Evolutionary conservation across 2,888 invertebrate genomes (phyloP).

Genomic region (Archips crataeganus): DNA sequence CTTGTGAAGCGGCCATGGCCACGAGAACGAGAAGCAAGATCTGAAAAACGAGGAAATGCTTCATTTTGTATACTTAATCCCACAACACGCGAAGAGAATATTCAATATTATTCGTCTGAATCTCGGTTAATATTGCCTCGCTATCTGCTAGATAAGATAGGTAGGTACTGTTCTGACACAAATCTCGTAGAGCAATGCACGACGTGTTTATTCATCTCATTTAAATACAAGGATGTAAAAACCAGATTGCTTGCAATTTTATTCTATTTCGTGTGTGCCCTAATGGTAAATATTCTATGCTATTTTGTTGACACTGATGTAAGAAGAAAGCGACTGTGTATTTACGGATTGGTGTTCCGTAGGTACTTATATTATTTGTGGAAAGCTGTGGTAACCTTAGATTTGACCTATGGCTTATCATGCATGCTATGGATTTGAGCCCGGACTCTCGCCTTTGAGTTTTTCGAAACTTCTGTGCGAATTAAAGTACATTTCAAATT

Average conservation of each 20-base stretch:
- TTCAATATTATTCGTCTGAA: conserved; percentile 1
- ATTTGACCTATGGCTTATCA: too few species aligned
- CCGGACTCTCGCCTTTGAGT: too few species aligned
- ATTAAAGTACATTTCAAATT: too few species aligned
- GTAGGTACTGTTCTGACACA: neutral
- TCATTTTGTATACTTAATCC: conserved; percentile 42
- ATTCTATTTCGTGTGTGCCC: conserved; percentile 11
- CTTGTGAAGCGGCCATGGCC: conserved; percentile 56
- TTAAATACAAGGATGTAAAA: conserved; percentile 4
- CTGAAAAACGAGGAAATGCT: conserved; percentile 54
- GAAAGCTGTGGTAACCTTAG: too few species aligned
- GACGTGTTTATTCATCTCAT: conserved; percentile 8
- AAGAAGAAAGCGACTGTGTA: neutral
- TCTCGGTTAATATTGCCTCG: conserved; percentile 9
- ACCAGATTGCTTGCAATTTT: conserved; percentile 24
- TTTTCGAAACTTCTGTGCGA: too few species aligned
- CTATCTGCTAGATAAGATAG: conserved; percentile 38
- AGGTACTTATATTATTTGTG: neutral
- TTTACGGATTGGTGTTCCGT: neutral
- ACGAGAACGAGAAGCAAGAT: conserved; percentile 55
- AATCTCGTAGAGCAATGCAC: conserved; percentile 15
- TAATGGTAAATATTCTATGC: conserved; percentile 1
- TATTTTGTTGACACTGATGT: neutral
- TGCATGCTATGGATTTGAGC: too few species aligned
- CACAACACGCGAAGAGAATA: neutral